phyloP scores from a whole-genome alignment of 2,797 vertebrate species.

The Falco cherrug region DNA sequence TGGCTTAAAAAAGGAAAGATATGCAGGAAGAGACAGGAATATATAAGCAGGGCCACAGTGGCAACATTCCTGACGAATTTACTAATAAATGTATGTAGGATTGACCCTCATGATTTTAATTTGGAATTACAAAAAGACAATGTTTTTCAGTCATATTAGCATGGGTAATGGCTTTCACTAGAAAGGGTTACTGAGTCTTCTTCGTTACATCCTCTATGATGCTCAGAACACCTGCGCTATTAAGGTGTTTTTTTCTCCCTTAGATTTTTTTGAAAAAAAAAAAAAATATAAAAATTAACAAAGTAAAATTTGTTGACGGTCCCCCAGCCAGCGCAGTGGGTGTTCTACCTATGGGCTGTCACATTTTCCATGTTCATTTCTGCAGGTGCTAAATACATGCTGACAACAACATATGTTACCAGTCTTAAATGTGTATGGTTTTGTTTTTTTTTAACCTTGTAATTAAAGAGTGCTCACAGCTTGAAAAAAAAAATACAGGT shows the following conservation, averaged over 20 bases:
- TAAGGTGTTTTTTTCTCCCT: conserved; percentile 21
- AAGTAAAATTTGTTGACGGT: conserved; percentile 81
- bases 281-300: conserved; percentile 76
- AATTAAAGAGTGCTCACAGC: conserved; percentile 78
- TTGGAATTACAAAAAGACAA: background rate
- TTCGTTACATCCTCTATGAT: conserved; percentile 1
- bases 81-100: background rate
- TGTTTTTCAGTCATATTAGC: background rate
- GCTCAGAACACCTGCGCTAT: conserved; percentile 67
- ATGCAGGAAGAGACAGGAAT: background rate
- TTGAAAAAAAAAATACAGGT: conserved; percentile 70
- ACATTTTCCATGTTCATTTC: conserved; percentile 77
- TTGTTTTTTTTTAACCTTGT: conserved; percentile 63
- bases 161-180: background rate
- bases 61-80: background rate
- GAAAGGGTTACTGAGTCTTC: conserved; percentile 36
- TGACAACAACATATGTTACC: conserved; percentile 85
- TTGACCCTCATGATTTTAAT: background rate
- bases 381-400: conserved; percentile 85
- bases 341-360: conserved; percentile 76
- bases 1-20: background rate
- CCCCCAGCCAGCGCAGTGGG: conserved; percentile 61
- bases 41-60: background rate
- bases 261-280: conserved; percentile 70
- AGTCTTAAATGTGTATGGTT: conserved; percentile 68